Evolutionary conservation across 2,113 vertebrate genomes (phyloP).

Genomic region (Enhydra lutris): DNA sequence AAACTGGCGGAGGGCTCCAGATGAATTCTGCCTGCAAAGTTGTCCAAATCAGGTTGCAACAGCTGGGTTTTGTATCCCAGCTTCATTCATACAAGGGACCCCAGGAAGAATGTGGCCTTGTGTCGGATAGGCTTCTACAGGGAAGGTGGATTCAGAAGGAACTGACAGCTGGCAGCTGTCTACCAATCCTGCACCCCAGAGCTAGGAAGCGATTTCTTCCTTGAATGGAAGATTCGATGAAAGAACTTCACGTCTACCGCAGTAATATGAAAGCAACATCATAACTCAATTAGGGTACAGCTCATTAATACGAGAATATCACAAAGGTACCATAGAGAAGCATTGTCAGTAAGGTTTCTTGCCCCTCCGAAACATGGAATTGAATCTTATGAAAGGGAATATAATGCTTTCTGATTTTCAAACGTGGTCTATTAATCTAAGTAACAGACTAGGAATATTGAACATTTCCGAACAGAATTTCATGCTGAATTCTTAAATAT

Average conservation of each 20-base stretch:
- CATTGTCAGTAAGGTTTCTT: not conserved
- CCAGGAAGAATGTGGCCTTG: not conserved
- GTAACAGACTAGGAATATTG: not conserved
- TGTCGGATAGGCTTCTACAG: not conserved
- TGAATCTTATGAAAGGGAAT: not conserved
- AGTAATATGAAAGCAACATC: not conserved
- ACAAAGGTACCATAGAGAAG: not conserved
- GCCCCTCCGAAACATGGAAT: not conserved
- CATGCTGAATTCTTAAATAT: not conserved
- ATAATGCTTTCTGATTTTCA: not conserved
- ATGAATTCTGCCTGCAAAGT: not conserved
- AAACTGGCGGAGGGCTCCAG: not conserved
- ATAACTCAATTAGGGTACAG: not conserved
- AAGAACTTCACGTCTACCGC: not conserved
- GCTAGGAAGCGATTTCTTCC: not conserved
- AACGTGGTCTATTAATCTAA: not conserved
- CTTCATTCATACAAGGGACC: not conserved
- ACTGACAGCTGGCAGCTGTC: not conserved
- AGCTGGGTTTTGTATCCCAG: not conserved
- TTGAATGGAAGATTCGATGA: not conserved
- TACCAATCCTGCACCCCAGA: not conserved
- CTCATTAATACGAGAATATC: not conserved
- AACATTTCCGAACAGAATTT: not conserved
- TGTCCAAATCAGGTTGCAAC: not conserved
- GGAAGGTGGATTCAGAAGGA: not conserved